phyloP scores from a whole-genome alignment of 2,888 invertebrate genomes.

The Phengaris arion region DNA sequence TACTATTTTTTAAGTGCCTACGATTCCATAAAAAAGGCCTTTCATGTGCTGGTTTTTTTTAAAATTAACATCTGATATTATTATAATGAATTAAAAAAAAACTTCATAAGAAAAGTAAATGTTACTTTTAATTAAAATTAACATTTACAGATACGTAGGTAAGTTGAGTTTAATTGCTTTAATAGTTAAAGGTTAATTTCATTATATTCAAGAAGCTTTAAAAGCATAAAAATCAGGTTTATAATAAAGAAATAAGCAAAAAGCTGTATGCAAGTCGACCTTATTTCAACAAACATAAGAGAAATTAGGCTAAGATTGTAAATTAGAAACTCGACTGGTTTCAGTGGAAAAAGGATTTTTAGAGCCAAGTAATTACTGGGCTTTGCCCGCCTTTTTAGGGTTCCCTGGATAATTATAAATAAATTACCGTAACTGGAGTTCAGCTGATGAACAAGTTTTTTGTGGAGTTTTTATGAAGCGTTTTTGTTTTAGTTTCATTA shows the following conservation, averaged over 20 bases:
- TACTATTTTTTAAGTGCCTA: too few species aligned
- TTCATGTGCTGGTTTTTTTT: too few species aligned
- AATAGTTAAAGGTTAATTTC: too few species aligned
- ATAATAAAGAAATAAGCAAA: not conserved
- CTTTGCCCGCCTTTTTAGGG: conserved; percentile 23
- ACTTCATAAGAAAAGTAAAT: too few species aligned
- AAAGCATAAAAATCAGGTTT: not conserved
- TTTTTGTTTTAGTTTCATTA: not conserved
- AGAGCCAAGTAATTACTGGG: conserved; percentile 27
- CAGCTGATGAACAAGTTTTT: conserved; percentile 22
- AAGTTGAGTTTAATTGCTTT: too few species aligned
- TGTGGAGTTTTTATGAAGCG: conserved; percentile 1
- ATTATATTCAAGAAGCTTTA: too few species aligned
- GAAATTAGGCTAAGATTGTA: conserved; percentile 26
- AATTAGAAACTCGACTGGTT: conserved; percentile 23
- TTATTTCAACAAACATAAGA: conserved; percentile 15
- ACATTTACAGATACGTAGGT: too few species aligned
- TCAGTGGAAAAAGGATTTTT: conserved; percentile 19
- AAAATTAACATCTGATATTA: too few species aligned
- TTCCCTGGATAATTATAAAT: conserved; percentile 27
- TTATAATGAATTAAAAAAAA: too few species aligned
- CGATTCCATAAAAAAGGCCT: too few species aligned
- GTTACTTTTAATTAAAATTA: too few species aligned
- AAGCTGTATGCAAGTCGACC: conserved; percentile 1
- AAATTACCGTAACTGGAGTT: conserved; percentile 23